A percentile compares a stretch with the other conserved stretches of the same genome.
Evolutionary conservation across 2,797 vertebrate species (phyloP).

Genomic region (Meriones psammophilus): DNA sequence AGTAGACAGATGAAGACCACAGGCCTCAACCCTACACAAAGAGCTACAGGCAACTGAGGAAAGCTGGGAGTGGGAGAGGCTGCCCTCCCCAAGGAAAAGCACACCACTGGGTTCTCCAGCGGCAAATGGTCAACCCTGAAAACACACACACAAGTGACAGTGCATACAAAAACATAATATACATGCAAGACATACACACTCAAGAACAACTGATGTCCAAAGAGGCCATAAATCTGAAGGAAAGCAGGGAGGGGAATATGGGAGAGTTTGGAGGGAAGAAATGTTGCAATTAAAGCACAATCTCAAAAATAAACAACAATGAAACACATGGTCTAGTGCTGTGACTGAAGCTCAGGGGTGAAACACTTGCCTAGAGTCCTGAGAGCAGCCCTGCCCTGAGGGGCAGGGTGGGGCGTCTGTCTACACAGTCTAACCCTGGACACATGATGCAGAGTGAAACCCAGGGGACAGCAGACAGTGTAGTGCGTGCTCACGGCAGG

Average conservation of each 20-base stretch:
- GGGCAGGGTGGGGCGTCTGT: background rate
- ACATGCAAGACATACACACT: background rate
- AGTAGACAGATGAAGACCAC: background rate
- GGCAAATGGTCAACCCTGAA: background rate
- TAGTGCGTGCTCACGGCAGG: background rate
- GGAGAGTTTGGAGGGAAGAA: background rate
- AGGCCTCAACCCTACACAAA: background rate
- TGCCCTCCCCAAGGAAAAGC: background rate
- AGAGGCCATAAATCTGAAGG: background rate
- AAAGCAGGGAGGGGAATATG: background rate
- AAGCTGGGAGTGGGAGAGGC: background rate
- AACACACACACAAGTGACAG: background rate
- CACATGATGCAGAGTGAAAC: too few species aligned
- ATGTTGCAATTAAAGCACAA: background rate
- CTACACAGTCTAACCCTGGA: too few species aligned
- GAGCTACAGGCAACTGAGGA: background rate
- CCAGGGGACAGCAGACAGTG: background rate
- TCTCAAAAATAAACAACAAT: background rate
- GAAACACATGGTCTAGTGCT: background rate
- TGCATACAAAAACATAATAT: background rate
- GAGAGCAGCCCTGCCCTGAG: too few species aligned
- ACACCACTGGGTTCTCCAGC: background rate
- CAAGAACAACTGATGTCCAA: too few species aligned
- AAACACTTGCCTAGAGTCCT: too few species aligned
- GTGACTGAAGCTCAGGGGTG: background rate